Evolutionary conservation across 2,888 invertebrate species (phyloP), one percentile per base, ranked within the genome.

Genomic region (Drepana falcataria): DNA sequence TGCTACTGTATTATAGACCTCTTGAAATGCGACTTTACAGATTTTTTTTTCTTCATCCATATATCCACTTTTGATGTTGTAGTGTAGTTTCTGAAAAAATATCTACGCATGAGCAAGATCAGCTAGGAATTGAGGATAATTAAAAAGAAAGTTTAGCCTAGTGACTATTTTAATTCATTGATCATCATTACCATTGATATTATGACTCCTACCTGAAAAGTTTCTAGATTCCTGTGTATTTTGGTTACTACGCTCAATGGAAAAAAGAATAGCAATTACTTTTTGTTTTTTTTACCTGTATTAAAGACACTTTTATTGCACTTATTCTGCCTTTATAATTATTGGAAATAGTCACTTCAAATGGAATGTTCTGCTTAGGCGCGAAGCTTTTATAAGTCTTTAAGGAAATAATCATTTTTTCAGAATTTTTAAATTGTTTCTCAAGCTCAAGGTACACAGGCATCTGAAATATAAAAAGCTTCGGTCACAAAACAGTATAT

Each of bases 331-430:
- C 71, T 63, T 72, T 77, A 35, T 75, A 81, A 37, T 83, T 76
- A 64, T 90, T 90, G 35, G 58, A 65, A 49, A 90, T 73, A 47
- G 71, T 77, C 5, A 82, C 60, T 67, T 83, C 80, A 48, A 88
- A 80, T 2, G 84, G 83, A 54, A 86, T 60, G 0, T 56, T 71
- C 68, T 90, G 88, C 52, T 74, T 78, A 0, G 81, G 70, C 4
- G 85, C 77, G 59, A 86, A 83, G 4, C 77, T 83, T 62, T 60
- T 77, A 44, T 78, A 86, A 0, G 86, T 87, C 75, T 79, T 85
- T 1, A 90, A 53, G 55, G 68, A 64, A 49, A 87, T 57, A 3
- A 65, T 61, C 35, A 90, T 66, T 47, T 64, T 68, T 49, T 73
- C 74, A 1, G 73, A 68, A 58, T 73, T 73, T 56, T 78, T 71